phyloP scores from a whole-genome alignment of 30 jellyfish, hydroid and myxozoan genomes.

The Rhopilema esculentum region DNA sequence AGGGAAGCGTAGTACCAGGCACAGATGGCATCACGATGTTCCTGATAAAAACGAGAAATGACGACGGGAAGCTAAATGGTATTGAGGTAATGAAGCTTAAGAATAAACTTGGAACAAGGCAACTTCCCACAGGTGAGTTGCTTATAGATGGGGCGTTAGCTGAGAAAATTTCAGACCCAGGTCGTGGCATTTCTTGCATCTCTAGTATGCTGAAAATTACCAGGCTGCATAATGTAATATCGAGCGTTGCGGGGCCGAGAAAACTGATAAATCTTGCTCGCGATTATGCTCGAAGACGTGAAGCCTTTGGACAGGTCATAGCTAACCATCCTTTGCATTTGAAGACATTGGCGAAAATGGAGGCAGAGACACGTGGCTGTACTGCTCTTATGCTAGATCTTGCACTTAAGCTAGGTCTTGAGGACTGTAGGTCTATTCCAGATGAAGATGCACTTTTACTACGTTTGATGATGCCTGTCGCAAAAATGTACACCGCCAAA shows the following conservation, averaged over 20 bases:
- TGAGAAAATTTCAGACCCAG: slow-evolving; percentile 66
- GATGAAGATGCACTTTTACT: slow-evolving; percentile 74
- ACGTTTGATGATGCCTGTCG: slow-evolving; percentile 89
- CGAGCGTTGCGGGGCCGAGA: slow-evolving; percentile 81
- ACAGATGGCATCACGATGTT: slow-evolving; percentile 81
- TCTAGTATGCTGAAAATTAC: slow-evolving; percentile 89
- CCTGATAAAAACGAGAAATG: slow-evolving; percentile 70
- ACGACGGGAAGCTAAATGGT: slow-evolving; percentile 67
- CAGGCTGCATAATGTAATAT: slow-evolving; percentile 77
- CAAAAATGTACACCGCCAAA: slow-evolving; percentile 89
- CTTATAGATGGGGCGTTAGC: slow-evolving; percentile 82
- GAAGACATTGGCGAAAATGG: slow-evolving; percentile 82
- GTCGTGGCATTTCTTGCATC: slow-evolving; percentile 86
- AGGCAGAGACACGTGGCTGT: slow-evolving; percentile 73
- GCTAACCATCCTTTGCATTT: slow-evolving; percentile 71
- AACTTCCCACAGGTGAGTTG: slow-evolving; percentile 90
- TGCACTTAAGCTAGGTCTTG: slow-evolving; percentile 70
- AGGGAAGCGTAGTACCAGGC: slow-evolving; percentile 62
- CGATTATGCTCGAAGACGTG: slow-evolving; percentile 80
- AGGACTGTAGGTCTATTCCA: slow-evolving; percentile 64
- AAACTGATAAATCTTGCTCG: slow-evolving; percentile 66
- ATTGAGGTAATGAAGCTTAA: slow-evolving; percentile 82
- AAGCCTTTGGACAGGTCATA: slow-evolving; percentile 80
- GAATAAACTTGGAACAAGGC: slow-evolving; percentile 92
- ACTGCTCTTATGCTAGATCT: slow-evolving; percentile 72